phyloP scores from a whole-genome alignment of 92 coral and sea anemone species.

The Heliopora coerulea region DNA sequence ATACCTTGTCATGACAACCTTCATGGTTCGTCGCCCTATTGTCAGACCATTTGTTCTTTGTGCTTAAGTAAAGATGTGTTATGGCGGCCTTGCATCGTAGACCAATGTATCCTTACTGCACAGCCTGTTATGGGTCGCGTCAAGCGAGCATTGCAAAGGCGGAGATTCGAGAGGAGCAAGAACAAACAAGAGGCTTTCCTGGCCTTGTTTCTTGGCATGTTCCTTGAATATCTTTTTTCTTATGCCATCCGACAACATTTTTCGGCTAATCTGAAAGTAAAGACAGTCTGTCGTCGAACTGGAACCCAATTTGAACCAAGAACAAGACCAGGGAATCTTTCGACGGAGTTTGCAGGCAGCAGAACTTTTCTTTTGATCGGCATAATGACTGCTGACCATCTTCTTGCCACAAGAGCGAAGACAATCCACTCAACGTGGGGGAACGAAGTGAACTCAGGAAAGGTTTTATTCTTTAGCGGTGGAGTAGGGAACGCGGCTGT shows the following conservation, averaged over 20 bases:
- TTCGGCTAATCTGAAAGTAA: not conserved
- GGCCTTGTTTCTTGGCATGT: conserved; percentile 10
- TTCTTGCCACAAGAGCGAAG: conserved; percentile 81
- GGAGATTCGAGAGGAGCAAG: not conserved
- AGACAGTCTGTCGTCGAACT: not conserved
- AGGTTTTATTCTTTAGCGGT: conserved; percentile 76
- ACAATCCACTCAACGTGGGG: conserved; percentile 95
- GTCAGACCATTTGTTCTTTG: not conserved
- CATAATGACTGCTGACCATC: conserved; percentile 90
- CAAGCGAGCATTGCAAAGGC: conserved; percentile 21
- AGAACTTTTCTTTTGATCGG: conserved; percentile 64
- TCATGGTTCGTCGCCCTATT: not conserved
- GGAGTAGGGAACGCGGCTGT: conserved; percentile 38
- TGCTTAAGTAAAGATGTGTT: conserved; percentile 13
- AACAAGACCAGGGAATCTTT: not conserved
- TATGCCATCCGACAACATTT: not conserved
- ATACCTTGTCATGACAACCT: not conserved
- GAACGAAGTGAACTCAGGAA: conserved; percentile 62
- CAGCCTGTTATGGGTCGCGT: conserved; percentile 22
- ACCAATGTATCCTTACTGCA: conserved; percentile 6
- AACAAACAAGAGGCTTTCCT: not conserved
- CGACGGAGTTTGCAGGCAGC: conserved; percentile 1
- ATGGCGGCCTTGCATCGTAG: not conserved
- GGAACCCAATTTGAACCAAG: not conserved
- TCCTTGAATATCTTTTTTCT: conserved; percentile 8